Base-by-base conservation (phyloP, 1,140 invertebrate genomes). In the Liolophura sinensis region DNA sequence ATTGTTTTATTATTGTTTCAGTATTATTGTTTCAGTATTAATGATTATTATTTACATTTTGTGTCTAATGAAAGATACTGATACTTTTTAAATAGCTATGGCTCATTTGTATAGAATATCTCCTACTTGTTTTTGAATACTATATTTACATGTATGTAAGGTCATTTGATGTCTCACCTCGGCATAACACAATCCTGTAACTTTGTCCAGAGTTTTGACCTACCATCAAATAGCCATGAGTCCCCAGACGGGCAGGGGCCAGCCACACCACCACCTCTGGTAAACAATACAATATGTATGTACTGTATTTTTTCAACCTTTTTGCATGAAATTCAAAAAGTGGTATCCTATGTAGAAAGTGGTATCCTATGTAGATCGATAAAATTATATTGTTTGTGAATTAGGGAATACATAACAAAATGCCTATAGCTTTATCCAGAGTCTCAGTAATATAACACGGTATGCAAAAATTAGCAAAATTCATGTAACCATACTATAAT, bases 241-340 rank as follows among this genome's bases (percentile, higher is more conserved):
- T 76, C 75, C 15, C 71, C 64, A 0, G 64, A 58, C 3, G 75
- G 75, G 70, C 75, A 76, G 7, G 75, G 73, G 5, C 75, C 75
- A 46, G 71, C 75, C 40, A 62, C 69, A 47, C 61, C 57, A 24
- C 71, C 67, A 31, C 72, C 73, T 46, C 72, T 74, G 64, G 46
- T 6, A n/a, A 16, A 50, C 51, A 12, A 3, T 5, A 40, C 31
- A 40, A 40, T 14, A 50, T 50, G 49, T n/a, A 50, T 15, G 14
- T 15, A 15, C 49, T n/a, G n/a, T n/a, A n/a, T n/a, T n/a, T n/a
- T n/a, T n/a, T n/a, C n/a, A n/a, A n/a, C n/a, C n/a, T n/a, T n/a
- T n/a, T n/a, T n/a, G n/a, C n/a, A n/a, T n/a, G n/a, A n/a, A n/a
- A n/a, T n/a, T n/a, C n/a, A n/a, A n/a, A n/a, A n/a, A n/a, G n/a